Conservation (phyloP, 2,888 invertebrate species). For the Pantelozetes paolii region DNA sequence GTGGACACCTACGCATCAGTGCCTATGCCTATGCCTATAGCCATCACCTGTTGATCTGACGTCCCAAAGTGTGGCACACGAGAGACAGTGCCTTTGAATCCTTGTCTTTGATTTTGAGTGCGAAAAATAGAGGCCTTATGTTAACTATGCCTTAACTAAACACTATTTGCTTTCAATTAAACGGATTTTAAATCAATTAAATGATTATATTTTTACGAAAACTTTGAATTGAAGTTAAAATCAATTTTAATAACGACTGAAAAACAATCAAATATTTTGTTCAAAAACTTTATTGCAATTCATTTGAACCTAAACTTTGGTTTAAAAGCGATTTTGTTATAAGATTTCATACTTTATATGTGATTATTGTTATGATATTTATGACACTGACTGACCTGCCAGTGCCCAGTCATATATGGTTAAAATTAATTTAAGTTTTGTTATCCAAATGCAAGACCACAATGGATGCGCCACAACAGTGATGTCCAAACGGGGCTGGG, state of each 20-base stretch:
- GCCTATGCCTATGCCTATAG: not conserved
- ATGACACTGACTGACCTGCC: not conserved
- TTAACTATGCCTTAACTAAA: not conserved
- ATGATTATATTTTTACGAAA: not conserved
- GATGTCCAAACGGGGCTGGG: slow-evolving; percentile 32
- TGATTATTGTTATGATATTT: not conserved
- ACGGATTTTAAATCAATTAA: not conserved
- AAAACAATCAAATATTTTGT: not conserved
- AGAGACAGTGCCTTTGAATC: slow-evolving; percentile 4
- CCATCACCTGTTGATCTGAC: slow-evolving; percentile 29
- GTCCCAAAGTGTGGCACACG: slow-evolving; percentile 7
- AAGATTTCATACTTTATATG: not conserved
- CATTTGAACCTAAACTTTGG: not conserved
- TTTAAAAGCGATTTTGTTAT: not conserved
- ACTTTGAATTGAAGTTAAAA: not conserved
- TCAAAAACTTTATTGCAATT: not conserved
- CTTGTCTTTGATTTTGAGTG: not conserved
- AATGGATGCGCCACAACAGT: slow-evolving; percentile 31
- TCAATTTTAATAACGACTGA: not conserved
- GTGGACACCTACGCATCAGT: slow-evolving; percentile 22
- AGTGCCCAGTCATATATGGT: not conserved
- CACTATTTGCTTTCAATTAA: not conserved
- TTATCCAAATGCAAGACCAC: slow-evolving; percentile 27
- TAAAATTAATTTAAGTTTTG: slow-evolving; percentile 13
- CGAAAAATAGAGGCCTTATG: slow-evolving; percentile 1